These are phyloP conservation scores for Xenopus tropicalis DNA, from an alignment of 2,113 vertebrate species.

Conservation along the genomic window UCB_Xtro_10.0 CM004450.2:68888501-68889000, in stretches of 20 bases:
- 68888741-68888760: neutral
- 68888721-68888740: neutral
- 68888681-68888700: neutral
- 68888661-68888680: neutral
- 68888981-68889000: too few species aligned
- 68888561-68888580: too few species aligned
- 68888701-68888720: neutral
- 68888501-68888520: too few species aligned
- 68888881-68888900: neutral
- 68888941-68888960: too few species aligned
- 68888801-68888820: neutral
- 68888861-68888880: neutral
- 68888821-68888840: neutral
- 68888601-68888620: neutral
- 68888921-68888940: too few species aligned
- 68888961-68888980: too few species aligned
- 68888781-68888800: neutral
- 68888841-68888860: neutral
- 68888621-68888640: neutral
- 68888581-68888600: too few species aligned
- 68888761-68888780: neutral
- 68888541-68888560: too few species aligned
- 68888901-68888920: too few species aligned
- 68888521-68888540: too few species aligned
- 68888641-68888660: neutral